Base-by-base conservation (phyloP, 2,797 vertebrate species). In the Pipistrellus kuhlii region DNA sequence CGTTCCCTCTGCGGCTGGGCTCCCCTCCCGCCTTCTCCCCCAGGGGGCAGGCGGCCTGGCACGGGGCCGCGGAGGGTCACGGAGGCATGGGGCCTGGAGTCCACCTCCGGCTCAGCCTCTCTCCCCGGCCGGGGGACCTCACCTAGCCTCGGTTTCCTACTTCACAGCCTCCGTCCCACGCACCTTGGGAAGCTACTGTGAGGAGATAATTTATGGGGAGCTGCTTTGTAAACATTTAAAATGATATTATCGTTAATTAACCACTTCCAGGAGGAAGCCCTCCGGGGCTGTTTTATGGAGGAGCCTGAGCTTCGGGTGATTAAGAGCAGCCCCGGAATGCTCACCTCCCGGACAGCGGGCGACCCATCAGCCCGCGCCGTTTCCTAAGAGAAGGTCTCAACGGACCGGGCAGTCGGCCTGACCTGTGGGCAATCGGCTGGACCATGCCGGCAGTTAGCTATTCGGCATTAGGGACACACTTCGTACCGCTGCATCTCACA, bases 171-270 rank as follows among this genome's bases (percentile, higher is more conserved):
- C 21, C 59, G 62, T 44, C 23, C 72, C 23, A 35, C 78, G 78
- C 38, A 25, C 44, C 44, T 27, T 41, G 25, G 8, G 27, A 51
- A 71, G 69, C 78, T 69, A 23, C 66, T 2, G 25, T 44, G 62
- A 62, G 62, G 82, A 73, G 64, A 25, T 68, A 85, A 95, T 95
- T 95, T 90, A 93, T 72, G 64, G 85, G 85, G 59, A 89, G 78
- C 71, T 90, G 77, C 94, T 93, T 35, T 96, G 85, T 92, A 95
- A 96, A 96, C 94, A 95, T 64, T 91, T 90, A 97, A 89, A 84
- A 93, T 96, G 90, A 81, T 95, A 91, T 84, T 84, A 94, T 80
- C 41, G 96, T 96, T 96, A 95, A 97, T 93, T 96, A 95, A 83
- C 93, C 78, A 94, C 94, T 96, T 95, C 95, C 90, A 93, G 72